These are phyloP conservation scores for Eurystomus glaucurus DNA, from an alignment of 2,797 vertebrate genomes.

Conservation along the genomic window DNA sequence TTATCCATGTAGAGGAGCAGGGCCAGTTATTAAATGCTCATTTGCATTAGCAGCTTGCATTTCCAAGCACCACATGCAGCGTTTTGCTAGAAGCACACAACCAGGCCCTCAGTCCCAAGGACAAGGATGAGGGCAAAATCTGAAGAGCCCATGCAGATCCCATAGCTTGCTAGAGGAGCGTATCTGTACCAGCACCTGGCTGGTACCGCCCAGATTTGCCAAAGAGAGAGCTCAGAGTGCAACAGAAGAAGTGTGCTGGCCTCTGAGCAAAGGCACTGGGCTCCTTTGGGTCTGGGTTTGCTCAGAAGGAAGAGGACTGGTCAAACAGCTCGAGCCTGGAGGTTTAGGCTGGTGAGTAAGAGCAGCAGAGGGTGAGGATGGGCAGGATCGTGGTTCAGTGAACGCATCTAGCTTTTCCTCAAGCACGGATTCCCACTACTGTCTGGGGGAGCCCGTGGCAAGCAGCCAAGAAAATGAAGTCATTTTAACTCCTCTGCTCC, in stretches of 20 bases:
- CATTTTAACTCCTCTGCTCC: conserved; percentile 56
- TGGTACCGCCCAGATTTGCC: neutral
- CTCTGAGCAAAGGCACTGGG: neutral
- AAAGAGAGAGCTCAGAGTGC: neutral
- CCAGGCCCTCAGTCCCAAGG: neutral
- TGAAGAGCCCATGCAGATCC: neutral
- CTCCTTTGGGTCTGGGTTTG: neutral
- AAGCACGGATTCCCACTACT: neutral
- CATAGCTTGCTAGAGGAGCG: accelerated
- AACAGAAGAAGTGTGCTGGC: neutral
- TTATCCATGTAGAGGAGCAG: neutral
- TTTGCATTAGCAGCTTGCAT: conserved; percentile 1
- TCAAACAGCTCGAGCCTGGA: neutral
- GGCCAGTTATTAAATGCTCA: neutral
- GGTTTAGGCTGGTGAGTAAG: neutral
- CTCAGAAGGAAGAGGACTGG: neutral
- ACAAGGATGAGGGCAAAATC: conserved; percentile 24
- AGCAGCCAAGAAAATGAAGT: neutral
- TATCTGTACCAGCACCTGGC: conserved; percentile 9
- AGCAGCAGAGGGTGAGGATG: neutral
- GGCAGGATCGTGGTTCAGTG: neutral
- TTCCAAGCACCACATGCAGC: conserved; percentile 8
- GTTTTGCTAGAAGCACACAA: neutral
- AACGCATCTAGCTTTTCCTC: neutral
- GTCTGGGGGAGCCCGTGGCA: neutral